Conservation (phyloP, 2,113 vertebrate species). For the Brevimyrus niger region DNA sequence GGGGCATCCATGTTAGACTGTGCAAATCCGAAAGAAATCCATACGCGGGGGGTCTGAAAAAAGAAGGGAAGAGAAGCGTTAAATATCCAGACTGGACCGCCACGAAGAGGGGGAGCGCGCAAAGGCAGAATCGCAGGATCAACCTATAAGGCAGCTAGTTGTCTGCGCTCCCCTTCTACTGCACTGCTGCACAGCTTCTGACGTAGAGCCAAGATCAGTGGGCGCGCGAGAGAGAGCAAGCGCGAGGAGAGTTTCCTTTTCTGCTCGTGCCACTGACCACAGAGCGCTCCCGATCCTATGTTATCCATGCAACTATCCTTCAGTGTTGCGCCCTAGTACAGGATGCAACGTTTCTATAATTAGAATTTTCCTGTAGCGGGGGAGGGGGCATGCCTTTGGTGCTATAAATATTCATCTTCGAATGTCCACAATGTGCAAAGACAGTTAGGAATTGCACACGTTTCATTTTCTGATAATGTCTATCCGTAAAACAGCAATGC, state of each 20-base stretch:
- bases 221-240: constrained; percentile 46
- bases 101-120: constrained; percentile 47
- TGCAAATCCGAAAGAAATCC: constrained; percentile 78
- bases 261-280: constrained; percentile 64
- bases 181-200: constrained; percentile 90
- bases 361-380: constrained; percentile 30
- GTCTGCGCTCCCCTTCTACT: constrained; percentile 69
- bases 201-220: constrained; percentile 80
- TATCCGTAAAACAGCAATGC: not conserved
- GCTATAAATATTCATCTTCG: constrained; percentile 42
- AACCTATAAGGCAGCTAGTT: constrained; percentile 48
- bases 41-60: constrained; percentile 68
- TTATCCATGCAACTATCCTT: constrained; percentile 50
- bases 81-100: constrained; percentile 54
- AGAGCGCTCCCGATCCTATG: constrained; percentile 53
- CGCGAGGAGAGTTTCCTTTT: constrained; percentile 60
- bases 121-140: constrained; percentile 46
- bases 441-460: not conserved
- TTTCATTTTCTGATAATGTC: not conserved
- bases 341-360: constrained; percentile 39
- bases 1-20: constrained; percentile 87
- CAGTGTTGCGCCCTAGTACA: constrained; percentile 27
- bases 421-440: not conserved
- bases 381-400: constrained; percentile 16
- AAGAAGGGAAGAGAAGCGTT: constrained; percentile 34